Conservation (phyloP, 2,797 vertebrate species). For the Karalla daura region DNA sequence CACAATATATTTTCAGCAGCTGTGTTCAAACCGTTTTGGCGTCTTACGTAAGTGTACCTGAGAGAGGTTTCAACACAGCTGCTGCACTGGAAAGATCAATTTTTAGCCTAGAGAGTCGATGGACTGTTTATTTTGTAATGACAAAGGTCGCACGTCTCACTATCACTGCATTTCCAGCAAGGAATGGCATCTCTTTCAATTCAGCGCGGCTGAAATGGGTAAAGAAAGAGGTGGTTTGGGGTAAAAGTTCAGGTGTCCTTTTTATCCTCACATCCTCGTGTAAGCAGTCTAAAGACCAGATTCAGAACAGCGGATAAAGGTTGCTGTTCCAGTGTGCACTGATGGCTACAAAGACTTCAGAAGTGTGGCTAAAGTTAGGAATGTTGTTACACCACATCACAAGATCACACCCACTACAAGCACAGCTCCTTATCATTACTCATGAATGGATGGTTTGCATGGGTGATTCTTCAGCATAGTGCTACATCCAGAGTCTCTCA, state of each 20-base stretch:
- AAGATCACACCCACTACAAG: too few relatives aligned
- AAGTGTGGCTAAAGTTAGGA: neutral
- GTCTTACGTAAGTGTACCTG: constrained; percentile 34
- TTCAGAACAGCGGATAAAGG: neutral
- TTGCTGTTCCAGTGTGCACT: neutral
- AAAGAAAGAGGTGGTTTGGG: neutral
- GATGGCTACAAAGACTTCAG: neutral
- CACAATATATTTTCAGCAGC: neutral
- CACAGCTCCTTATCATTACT: too few relatives aligned
- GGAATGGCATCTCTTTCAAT: neutral
- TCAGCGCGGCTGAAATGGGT: neutral
- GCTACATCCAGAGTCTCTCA: too few relatives aligned
- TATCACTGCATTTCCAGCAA: neutral
- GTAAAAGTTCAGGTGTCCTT: constrained; percentile 9
- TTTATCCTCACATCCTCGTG: neutral
- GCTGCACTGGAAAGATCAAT: constrained; percentile 30
- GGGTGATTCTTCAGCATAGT: too few relatives aligned
- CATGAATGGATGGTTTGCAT: too few relatives aligned
- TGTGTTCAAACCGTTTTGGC: neutral
- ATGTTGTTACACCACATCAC: neutral
- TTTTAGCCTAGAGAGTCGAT: neutral
- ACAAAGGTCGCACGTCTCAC: constrained; percentile 41
- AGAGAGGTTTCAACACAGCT: constrained; percentile 29
- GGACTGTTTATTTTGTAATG: constrained; percentile 35
- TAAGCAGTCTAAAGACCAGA: neutral